Percentiles rank a stretch among this genome's conserved stretches.
phyloP scores from a whole-genome alignment of 2,888 invertebrate genomes.

The Trachelus stipa region DNA sequence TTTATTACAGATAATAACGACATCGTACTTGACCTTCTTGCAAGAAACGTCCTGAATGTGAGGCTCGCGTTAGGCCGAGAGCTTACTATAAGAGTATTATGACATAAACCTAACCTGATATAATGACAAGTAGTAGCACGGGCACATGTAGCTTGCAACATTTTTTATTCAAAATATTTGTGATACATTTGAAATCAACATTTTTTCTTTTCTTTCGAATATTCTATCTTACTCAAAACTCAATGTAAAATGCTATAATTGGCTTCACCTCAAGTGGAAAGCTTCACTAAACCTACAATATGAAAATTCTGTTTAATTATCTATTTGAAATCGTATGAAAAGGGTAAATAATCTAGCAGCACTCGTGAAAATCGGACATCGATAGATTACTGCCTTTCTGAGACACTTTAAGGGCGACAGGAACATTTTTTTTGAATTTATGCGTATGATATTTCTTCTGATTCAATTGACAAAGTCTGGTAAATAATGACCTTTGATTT shows the following conservation, averaged over 20 bases:
- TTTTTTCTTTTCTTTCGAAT: conserved; percentile 13
- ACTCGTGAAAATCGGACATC: conserved; percentile 2
- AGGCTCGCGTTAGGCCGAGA: neutral
- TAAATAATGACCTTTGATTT: neutral
- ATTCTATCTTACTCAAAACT: conserved; percentile 10
- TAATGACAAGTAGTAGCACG: too few relatives aligned
- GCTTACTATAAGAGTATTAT: too few relatives aligned
- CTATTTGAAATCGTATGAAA: conserved; percentile 6
- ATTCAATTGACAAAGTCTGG: neutral
- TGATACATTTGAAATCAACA: conserved; percentile 39
- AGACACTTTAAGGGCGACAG: neutral
- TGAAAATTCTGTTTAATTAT: conserved; percentile 4
- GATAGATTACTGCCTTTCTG: neutral
- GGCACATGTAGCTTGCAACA: conserved; percentile 11
- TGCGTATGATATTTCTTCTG: neutral
- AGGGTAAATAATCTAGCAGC: conserved; percentile 4
- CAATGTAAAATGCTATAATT: conserved; percentile 18
- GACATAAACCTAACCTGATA: too few relatives aligned
- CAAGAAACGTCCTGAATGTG: neutral
- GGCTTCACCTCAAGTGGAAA: neutral
- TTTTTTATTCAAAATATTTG: conserved; percentile 47
- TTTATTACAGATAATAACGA: neutral
- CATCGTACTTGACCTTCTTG: neutral
- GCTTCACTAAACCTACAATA: neutral
- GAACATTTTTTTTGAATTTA: neutral